Base-by-base conservation (phyloP, 1,140 invertebrate species). In the Apis mellifera region DNA sequence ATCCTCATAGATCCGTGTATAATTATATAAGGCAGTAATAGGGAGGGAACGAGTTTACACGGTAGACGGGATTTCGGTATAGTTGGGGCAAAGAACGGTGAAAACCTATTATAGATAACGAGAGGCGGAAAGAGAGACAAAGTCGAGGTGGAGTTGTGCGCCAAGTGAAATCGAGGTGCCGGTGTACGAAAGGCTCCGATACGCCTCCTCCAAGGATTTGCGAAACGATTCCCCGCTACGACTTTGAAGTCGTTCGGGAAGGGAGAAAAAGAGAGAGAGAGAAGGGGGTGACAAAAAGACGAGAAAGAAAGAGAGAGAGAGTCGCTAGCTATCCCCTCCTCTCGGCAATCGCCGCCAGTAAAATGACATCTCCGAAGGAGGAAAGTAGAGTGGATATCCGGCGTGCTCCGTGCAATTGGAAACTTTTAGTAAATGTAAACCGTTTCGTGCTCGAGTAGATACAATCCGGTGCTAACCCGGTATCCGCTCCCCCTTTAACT, bases 361-460 rank as follows among this genome's bases (percentile, higher is more conserved):
- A 92, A 92, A 92, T 92, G 90, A 91, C 90, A 82, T 86, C 87
- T 89, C 83, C 79, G 85, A 80, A 86, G 77, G 69, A 86, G 89
- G 80, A 86, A 90, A 89, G 88, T 91, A 88, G 87, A 92, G 87
- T 90, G 87, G 87, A 92, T 91, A 90, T 90, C 84, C 84, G 84
- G 77, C 68, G 74, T 84, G 86, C 86, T 85, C 81, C 81, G 57
- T 84, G 84, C 86, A 89, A 91, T 90, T 89, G 89, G 86, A 91
- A 92, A 92, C 90, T 92, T 92, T 92, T 89, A 89, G 89, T 91
- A 91, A 93, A 92, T 92, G 91, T 91, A 91, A 92, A 92, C 88
- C 84, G 87, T 91, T 92, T 92, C 89, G 86, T 84, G 89, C 86
- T 89, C 88, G 89, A 92, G 84, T 89, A 89, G 89, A 90, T 92